Conservation (phyloP, 2,888 invertebrate genomes). For the Diaperis boleti region DNA sequence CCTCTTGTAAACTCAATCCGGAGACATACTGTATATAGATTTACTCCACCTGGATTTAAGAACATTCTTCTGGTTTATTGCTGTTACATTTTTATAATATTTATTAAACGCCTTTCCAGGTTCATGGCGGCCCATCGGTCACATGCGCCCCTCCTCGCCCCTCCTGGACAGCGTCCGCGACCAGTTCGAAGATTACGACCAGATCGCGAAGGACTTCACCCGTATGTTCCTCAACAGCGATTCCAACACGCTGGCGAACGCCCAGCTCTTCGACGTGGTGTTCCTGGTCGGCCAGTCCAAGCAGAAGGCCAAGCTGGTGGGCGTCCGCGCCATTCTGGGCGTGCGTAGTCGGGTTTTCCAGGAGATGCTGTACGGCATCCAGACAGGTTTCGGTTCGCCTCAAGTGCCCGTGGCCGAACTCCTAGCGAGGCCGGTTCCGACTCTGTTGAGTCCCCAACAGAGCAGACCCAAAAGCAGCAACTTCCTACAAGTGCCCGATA, state of each 20-base stretch:
- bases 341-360: slow-evolving; percentile 93
- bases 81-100: too few species aligned
- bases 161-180: slow-evolving; percentile 92
- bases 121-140: slow-evolving; percentile 94
- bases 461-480: slow-evolving; percentile 90
- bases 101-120: too few species aligned
- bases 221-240: slow-evolving; percentile 88
- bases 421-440: slow-evolving; percentile 86
- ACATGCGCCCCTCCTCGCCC: slow-evolving; percentile 94
- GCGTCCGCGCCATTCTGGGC: slow-evolving; percentile 90
- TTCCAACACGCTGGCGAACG: slow-evolving; percentile 81
- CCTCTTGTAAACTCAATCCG: too few species aligned
- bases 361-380: slow-evolving; percentile 95
- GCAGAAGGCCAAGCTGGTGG: slow-evolving; percentile 88
- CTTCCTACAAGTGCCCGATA: slow-evolving; percentile 89
- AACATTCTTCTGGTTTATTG: too few species aligned
- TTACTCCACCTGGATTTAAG: too few species aligned
- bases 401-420: slow-evolving; percentile 93
- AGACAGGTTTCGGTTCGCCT: slow-evolving; percentile 92
- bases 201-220: slow-evolving; percentile 92
- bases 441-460: slow-evolving; percentile 87
- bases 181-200: slow-evolving; percentile 95
- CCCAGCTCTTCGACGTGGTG: slow-evolving; percentile 89
- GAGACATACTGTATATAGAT: too few species aligned
- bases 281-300: slow-evolving; percentile 93